Evolutionary conservation across 2,888 invertebrate species (phyloP), one percentile per base, ranked within the genome.

Genomic region (Apantesis nais): DNA sequence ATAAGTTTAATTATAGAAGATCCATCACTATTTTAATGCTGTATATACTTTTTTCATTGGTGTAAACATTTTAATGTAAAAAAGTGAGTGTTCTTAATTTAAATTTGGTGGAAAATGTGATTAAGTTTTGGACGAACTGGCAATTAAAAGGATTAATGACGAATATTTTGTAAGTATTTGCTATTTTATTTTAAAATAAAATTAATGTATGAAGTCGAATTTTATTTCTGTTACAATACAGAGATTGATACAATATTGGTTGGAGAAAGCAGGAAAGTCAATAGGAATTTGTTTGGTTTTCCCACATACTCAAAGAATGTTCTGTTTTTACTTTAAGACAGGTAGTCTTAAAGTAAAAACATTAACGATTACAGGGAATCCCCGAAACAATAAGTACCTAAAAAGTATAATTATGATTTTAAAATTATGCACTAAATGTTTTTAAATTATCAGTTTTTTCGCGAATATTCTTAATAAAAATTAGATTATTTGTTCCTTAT

Each of bases 1-100:
- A 86, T 84, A 87, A 76, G 41, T 77, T 72, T 78, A 83, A 78
- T 74, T 76, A 83, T 82, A 83, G 69, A 76, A 58, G 66, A 68
- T 70, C 68, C 86, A 83, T 63, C 85, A 84, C 84, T 88, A 85
- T 81, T 83, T 34, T 74, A 68, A 63, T 71, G 31, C 11, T 44
- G 48, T 29, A 48, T 34, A 62, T n/a, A 29, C 29, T 58, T 39
- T 41, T 61, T 65, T 64, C n/a, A 29, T 44, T n/a, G 0, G 22
- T 63, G 48, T 9, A 52, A n/a, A n/a, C 41, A 37, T 19, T 31
- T 16, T 16, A 65, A 41, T 41, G n/a, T n/a, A 65, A 72, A 68
- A 58, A 62, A 72, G 37, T 4, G 25, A 66, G 58, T 68, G 58
- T n/a, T 61, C 48, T 66, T 58, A 16, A 16, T 66, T 58, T 58